Evolutionary conservation across 2,113 vertebrate species (phyloP), one percentile per base, ranked within the genome.

Genomic region (Dicerorhinus sumatrensis): DNA sequence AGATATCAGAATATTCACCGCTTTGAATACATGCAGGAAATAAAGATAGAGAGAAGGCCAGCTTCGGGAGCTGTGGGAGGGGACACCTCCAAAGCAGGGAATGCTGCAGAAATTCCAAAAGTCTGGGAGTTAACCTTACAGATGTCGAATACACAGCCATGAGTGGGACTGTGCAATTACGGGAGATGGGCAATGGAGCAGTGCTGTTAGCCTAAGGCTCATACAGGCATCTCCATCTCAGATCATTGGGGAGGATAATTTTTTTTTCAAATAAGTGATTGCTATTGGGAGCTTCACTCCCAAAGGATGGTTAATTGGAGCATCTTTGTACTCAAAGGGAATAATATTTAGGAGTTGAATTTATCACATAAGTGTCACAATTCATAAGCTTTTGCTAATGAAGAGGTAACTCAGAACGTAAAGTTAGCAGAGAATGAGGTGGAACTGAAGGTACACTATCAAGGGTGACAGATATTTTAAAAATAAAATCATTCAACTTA

Each of bases 161-260:
- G 23, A 18, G 12, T 10, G 8, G 11, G 17, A 39, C 0, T 17
- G 33, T 72, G 36, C 21, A 2, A 0, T 58, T 8, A 63, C 27
- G 2, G 8, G 13, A n/a, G 29, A 62, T 5, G 3, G 17, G 20
- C 13, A 8, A 0, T 10, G 56, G n/a, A n/a, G 31, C 5, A 8
- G 20, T 25, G 12, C 27, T 62, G 5, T 39, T 12, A 65, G 25
- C 13, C 16, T 11, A 39, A 48, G 2, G 1, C 8, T 4, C 56
- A 33, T 10, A 1, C 0, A 14, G 9, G 12, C 6, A 25, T 25
- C 25, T 33, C 25, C 58, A 36, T 8, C 31, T 12, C 42, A 25
- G 3, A 12, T 48, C 6, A 60, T 18, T 21, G 51, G 14, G 3
- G 54, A 79, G 33, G 2, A 14, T 16, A 6, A 3, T 62, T 10